Percentiles rank a stretch among this genome's conserved stretches.
phyloP scores from a whole-genome alignment of 2,113 vertebrate genomes.

The Protobothrops mucrosquamatus region DNA sequence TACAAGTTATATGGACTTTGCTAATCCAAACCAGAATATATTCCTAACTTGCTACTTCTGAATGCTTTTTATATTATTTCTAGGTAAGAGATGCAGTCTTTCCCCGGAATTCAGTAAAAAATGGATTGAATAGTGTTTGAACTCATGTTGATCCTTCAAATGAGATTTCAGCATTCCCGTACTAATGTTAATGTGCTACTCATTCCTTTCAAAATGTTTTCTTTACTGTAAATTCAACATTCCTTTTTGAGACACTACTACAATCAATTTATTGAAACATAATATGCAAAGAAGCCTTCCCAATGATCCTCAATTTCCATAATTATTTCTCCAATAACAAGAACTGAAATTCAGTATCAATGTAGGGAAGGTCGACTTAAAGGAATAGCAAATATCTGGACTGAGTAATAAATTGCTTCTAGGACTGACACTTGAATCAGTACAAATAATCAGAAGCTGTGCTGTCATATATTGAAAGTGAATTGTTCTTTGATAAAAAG shows the following conservation, averaged over 20 bases:
- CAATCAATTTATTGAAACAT: neutral
- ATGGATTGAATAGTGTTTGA: neutral
- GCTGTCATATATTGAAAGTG: too few species aligned
- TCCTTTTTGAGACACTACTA: neutral
- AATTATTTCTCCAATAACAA: too few species aligned
- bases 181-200: neutral
- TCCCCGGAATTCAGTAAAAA: neutral
- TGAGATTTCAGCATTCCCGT: neutral
- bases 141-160: neutral
- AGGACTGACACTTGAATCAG: too few species aligned
- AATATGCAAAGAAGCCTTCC: neutral
- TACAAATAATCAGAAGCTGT: too few species aligned
- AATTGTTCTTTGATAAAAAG: too few species aligned
- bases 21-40: neutral
- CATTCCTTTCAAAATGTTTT: neutral
- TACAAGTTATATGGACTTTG: neutral
- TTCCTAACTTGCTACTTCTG: neutral
- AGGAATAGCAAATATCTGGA: too few species aligned
- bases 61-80: neutral
- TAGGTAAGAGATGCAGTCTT: neutral
- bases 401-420: too few species aligned
- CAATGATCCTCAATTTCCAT: too few species aligned
- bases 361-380: too few species aligned
- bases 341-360: too few species aligned
- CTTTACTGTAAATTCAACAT: neutral